Evolutionary conservation across 2,888 invertebrate genomes (phyloP), one percentile per base, ranked within the genome.

Genomic region (Arenicola marina): DNA sequence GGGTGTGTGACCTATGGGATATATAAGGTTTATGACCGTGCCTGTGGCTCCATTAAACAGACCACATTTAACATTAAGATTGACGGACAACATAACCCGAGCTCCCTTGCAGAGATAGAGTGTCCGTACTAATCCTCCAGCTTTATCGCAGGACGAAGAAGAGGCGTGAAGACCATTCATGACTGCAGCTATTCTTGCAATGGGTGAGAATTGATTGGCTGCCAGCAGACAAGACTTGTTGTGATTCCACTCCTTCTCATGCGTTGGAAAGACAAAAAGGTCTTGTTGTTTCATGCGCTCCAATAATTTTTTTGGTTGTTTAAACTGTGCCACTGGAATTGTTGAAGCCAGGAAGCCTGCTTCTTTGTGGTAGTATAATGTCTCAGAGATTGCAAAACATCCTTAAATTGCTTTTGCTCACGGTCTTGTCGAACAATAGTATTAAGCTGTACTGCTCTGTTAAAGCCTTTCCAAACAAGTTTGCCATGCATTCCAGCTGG

Each of bases 401-500:
- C 33, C 28, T 48, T 53, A 15, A 66, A 43, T 26, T 61, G 45
- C 31, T 59, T 1, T 55, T 68, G 45, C 15, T 56, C 33, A 24
- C 53, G 38, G 18, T 56, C 34, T 53, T 67, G 68, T 4, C 68
- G 29, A 15, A 66, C 51, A 24, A 66, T 61, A 11, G 55, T 67
- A 31, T 56, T 61, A 24, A 69, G 54, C 34, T 18, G 44, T 4
- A 64, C 56, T 38, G 61, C 68, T 43, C 11, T 46, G 4, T 58
- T 43, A 56, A 68, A 68, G 38, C 66, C 51, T 51, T 62, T 45
- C 70, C 70, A 68, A 34, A 66, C 62, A 2, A 66, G 43, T 2
- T n/a, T 4, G 31, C 68, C 65, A 65, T 70, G 68, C 31, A 65
- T 63, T 51, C 67, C 55, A 18, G 65, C 66, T 31, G 65, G 58